phyloP scores from a whole-genome alignment of 2,888 invertebrate genomes.

The Drosophila lacicola region DNA sequence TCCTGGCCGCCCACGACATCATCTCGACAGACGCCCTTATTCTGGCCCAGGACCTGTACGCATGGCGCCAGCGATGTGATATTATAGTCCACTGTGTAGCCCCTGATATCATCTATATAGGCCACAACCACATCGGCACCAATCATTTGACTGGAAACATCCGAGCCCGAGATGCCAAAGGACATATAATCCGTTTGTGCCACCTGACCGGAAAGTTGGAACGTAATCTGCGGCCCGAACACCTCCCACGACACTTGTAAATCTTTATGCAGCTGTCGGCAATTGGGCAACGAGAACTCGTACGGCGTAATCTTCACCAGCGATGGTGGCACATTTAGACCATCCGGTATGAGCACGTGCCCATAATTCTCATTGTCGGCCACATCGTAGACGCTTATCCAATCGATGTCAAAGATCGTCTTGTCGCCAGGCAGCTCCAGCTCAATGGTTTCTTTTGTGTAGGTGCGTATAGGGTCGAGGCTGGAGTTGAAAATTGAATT shows the following conservation, averaged over 20 bases:
- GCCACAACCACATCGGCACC: slow-evolving; percentile 94
- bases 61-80: slow-evolving; percentile 94
- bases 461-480: slow-evolving; percentile 91
- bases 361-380: slow-evolving; percentile 89
- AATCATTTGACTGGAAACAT: slow-evolving; percentile 90
- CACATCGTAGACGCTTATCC: slow-evolving; percentile 93
- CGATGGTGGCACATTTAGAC: slow-evolving; percentile 95
- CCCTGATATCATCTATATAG: slow-evolving; percentile 90
- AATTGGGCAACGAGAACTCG: slow-evolving; percentile 91
- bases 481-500: slow-evolving; percentile 84
- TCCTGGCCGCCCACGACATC: slow-evolving; percentile 92
- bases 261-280: slow-evolving; percentile 93
- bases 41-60: slow-evolving; percentile 93
- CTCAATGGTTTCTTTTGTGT: slow-evolving; percentile 90
- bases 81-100: slow-evolving; percentile 93
- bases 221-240: slow-evolving; percentile 94
- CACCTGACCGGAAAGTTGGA: slow-evolving; percentile 92
- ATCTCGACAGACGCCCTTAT: slow-evolving; percentile 95
- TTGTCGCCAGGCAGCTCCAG: slow-evolving; percentile 92
- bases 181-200: slow-evolving; percentile 93
- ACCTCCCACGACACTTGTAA: slow-evolving; percentile 95
- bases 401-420: slow-evolving; percentile 92
- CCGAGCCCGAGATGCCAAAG: slow-evolving; percentile 93
- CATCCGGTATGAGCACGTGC: slow-evolving; percentile 91
- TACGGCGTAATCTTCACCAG: slow-evolving; percentile 88